Conservation (phyloP, 2,797 vertebrate species). For the Chelon labrosus region DNA sequence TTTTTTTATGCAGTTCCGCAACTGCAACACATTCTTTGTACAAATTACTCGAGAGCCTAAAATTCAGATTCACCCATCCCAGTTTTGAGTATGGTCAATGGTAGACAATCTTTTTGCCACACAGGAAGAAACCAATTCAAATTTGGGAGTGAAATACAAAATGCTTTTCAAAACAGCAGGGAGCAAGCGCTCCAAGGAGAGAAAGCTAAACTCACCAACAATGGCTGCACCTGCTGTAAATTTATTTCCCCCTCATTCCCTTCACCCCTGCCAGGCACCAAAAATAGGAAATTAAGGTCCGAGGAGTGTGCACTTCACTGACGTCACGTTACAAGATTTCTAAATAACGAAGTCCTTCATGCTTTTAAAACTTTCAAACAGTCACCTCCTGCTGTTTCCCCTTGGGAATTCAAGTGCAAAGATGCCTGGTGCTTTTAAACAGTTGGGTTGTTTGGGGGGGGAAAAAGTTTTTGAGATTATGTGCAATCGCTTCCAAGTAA, state of each 20-base stretch:
- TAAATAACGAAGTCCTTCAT: conserved; percentile 46
- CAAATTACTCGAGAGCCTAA: conserved; percentile 16
- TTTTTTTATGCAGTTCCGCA: background rate
- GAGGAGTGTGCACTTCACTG: conserved; percentile 45
- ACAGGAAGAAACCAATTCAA: conserved; percentile 65
- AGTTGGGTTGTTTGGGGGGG: conserved; percentile 21
- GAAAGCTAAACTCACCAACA: conserved; percentile 69
- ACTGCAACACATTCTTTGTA: background rate
- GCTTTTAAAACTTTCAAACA: conserved; percentile 62
- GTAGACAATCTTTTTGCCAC: conserved; percentile 58
- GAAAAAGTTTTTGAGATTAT: conserved; percentile 31
- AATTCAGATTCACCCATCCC: conserved; percentile 19
- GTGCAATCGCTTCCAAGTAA: conserved; percentile 24
- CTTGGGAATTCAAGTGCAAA: conserved; percentile 35
- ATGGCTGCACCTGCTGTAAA: conserved; percentile 70
- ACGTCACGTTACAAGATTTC: conserved; percentile 44
- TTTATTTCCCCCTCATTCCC: conserved; percentile 52
- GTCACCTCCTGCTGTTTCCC: conserved; percentile 44
- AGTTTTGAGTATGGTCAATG: conserved; percentile 46
- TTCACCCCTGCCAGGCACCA: conserved; percentile 52
- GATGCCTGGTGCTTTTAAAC: conserved; percentile 41
- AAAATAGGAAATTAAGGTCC: conserved; percentile 67
- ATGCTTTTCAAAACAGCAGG: conserved; percentile 68
- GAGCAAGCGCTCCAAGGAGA: conserved; percentile 52
- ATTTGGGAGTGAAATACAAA: conserved; percentile 67